Evolutionary conservation across 2,113 vertebrate genomes (phyloP), one percentile per base, ranked within the genome.

Genomic region (Pelusios castaneus): DNA sequence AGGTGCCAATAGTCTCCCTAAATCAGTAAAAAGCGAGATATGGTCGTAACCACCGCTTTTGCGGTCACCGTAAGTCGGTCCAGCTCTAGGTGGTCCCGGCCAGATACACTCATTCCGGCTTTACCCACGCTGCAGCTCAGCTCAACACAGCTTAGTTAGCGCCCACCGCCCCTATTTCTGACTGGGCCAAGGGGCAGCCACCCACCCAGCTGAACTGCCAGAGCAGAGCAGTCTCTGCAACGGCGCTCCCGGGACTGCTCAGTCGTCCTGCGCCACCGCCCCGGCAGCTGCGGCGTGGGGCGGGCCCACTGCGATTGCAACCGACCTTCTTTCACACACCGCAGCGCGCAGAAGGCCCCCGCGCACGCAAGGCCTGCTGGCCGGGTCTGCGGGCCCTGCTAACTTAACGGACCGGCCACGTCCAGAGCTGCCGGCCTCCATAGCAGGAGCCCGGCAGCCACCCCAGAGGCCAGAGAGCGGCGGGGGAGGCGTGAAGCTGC

Each of bases 231-330:
- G 51, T 14, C 51, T 52, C 13, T 52, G 6, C 49, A 6, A 49
- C 49, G 10, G 13, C 49, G 49, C 49, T 11, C 49, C 49, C 49
- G 49, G 49, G 49, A 49, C n/a, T n/a, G n/a, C n/a, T n/a, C n/a
- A n/a, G n/a, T n/a, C n/a, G n/a, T n/a, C n/a, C n/a, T n/a, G n/a
- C n/a, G n/a, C n/a, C n/a, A n/a, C n/a, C n/a, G n/a, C 16, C 16
- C 14, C 9, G 6, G 17, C 31, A 60, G 58, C 31, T 4, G 60
- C 60, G 16, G 60, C 60, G 6, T 17, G 4, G 13, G 14, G 8
- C 8, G 31, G 31, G 14, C 14, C 25, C 1, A 45, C 47, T 10
- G 41, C 54, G 41, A 75, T 41, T 4, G 31, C 13, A 0, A 0
- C 27, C 4, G 19, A 6, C 31, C 31, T n/a, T n/a, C n/a, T n/a